These are phyloP conservation scores for Spatulosminthurus flaviceps DNA, from an alignment of 2,888 invertebrate genomes.

Conservation along the genomic window DNA sequence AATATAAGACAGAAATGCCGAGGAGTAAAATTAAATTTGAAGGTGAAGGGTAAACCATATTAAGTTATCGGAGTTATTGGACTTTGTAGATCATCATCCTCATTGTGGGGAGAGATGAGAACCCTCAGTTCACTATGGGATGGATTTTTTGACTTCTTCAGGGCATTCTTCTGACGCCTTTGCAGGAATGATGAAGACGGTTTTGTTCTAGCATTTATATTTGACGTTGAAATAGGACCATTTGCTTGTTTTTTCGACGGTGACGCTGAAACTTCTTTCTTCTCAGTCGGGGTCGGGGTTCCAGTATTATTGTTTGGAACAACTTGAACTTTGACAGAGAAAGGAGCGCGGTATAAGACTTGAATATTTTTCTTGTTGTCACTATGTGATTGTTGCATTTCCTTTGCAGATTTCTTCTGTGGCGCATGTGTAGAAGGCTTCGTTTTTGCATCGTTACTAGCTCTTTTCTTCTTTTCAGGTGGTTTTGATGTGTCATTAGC, in stretches of 20 bases:
- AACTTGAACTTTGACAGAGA: slow-evolving; percentile 61
- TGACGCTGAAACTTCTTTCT: not conserved
- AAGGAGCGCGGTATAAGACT: slow-evolving; percentile 61
- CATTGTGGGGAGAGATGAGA: slow-evolving; percentile 36
- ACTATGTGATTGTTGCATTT: slow-evolving; percentile 11
- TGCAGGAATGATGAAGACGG: slow-evolving; percentile 60
- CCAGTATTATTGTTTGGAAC: slow-evolving; percentile 30
- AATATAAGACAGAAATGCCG: not conserved
- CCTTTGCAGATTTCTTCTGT: slow-evolving; percentile 34
- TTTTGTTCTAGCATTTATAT: slow-evolving; percentile 39
- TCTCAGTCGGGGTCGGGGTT: slow-evolving; percentile 29
- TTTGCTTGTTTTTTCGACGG: not conserved
- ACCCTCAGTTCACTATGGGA: slow-evolving; percentile 54
- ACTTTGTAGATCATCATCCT: slow-evolving; percentile 42
- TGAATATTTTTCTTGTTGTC: slow-evolving; percentile 55
- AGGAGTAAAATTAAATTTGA: not conserved
- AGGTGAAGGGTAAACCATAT: not conserved
- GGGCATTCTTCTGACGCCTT: slow-evolving; percentile 52
- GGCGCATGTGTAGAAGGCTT: not conserved
- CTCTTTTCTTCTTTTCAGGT: not conserved
- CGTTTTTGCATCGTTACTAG: not conserved
- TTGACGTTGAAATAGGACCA: slow-evolving; percentile 24
- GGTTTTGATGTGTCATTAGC: not conserved
- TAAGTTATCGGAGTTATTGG: slow-evolving; percentile 40
- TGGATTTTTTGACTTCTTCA: slow-evolving; percentile 51